phyloP scores from a whole-genome alignment of 2,888 invertebrate genomes.

The Pristionchus exspectatus region DNA sequence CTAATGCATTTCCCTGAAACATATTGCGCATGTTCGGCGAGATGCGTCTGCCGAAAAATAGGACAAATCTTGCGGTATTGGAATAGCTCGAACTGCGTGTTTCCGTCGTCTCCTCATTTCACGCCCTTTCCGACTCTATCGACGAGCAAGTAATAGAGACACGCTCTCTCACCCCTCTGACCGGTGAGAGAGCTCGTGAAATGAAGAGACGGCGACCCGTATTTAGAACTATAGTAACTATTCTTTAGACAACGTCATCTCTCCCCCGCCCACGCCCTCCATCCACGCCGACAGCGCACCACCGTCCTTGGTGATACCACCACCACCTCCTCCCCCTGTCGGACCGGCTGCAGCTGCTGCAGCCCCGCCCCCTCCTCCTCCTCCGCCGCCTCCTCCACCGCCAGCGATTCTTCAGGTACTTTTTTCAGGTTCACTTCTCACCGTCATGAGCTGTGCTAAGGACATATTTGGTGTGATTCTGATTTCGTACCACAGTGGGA shows the following conservation, averaged over 20 bases:
- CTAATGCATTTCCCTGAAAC: no score
- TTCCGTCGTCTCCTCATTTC: background rate
- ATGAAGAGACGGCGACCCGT: background rate
- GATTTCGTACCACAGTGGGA: background rate
- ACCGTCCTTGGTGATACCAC: conserved; percentile 51
- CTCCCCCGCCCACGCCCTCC: conserved; percentile 50
- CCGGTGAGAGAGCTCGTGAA: background rate
- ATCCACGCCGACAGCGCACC: conserved; percentile 1
- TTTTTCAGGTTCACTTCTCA: no score
- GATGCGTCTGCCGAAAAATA: background rate
- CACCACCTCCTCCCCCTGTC: conserved; percentile 56
- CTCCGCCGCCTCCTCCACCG: conserved; percentile 57
- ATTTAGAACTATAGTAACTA: no score
- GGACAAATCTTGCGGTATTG: no score
- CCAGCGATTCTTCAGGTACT: background rate
- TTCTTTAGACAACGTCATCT: conserved; percentile 57
- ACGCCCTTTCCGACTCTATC: no score
- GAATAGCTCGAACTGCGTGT: no score
- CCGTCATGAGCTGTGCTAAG: no score
- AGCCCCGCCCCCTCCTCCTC: conserved; percentile 50
- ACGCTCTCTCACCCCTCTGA: background rate
- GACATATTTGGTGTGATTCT: no score
- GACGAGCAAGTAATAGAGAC: no score
- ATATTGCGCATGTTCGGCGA: no score
- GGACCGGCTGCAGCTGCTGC: background rate